Evolutionary conservation across 2,888 invertebrate genomes (phyloP).

Genomic region (Orthosia gracilis): DNA sequence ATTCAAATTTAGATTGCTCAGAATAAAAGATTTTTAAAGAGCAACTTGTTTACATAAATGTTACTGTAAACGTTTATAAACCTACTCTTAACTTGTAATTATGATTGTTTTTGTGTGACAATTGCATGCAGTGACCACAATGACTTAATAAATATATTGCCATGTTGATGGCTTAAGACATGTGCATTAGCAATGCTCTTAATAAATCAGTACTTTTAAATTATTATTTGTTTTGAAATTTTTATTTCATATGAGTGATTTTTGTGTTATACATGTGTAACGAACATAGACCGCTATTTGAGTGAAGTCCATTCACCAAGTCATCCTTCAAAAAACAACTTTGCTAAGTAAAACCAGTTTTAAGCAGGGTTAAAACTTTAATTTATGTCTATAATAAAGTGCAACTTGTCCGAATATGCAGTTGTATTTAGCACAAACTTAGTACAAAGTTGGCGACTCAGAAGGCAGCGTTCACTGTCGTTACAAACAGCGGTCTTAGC

Average conservation of each 20-base stretch:
- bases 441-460: neutral
- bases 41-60: constrained; percentile 27
- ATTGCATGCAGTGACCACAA: constrained; percentile 14
- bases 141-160: constrained; percentile 2
- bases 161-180: neutral
- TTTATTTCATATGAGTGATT: constrained; percentile 5
- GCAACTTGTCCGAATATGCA: neutral
- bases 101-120: neutral
- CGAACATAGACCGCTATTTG: neutral
- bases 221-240: constrained; percentile 2
- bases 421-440: neutral
- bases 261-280: constrained; percentile 22
- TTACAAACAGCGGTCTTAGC: constrained; percentile 4
- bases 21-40: constrained; percentile 31
- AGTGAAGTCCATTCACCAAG: neutral
- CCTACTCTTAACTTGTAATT: constrained; percentile 14
- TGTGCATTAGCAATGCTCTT: neutral
- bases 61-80: constrained; percentile 14
- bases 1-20: constrained; percentile 45
- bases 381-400: neutral
- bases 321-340: neutral
- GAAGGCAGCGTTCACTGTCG: neutral
- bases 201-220: constrained; percentile 19
- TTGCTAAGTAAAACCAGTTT: neutral
- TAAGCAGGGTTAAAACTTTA: neutral